Percentiles rank a stretch among this genome's conserved stretches.
phyloP scores from a whole-genome alignment of 2,797 vertebrate species.

The Pipistrellus pygmaeus region DNA sequence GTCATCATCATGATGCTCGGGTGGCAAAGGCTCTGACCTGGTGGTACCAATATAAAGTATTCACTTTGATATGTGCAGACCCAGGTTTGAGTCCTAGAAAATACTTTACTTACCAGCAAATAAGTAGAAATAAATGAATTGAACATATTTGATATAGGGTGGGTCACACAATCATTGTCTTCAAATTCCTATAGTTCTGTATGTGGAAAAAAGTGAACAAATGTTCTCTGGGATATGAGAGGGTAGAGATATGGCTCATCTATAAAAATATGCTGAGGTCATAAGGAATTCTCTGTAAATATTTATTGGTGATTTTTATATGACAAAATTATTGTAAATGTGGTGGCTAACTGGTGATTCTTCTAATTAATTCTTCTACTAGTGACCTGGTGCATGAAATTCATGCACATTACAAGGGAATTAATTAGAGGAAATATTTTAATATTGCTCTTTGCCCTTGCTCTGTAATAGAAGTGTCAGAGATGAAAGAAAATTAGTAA shows the following conservation, averaged over 20 bases:
- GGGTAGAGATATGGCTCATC: background rate
- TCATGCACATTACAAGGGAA: too few relatives aligned
- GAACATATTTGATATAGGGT: background rate
- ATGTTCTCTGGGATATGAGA: background rate
- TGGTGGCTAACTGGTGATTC: background rate
- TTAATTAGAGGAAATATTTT: too few relatives aligned
- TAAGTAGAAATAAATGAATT: background rate
- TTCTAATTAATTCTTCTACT: background rate
- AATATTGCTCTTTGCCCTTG: too few relatives aligned
- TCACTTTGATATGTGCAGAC: background rate
- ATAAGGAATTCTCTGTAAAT: background rate
- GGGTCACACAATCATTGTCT: background rate
- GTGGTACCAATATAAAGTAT: too few relatives aligned
- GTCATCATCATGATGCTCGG: background rate
- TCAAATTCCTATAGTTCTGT: background rate
- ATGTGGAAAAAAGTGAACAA: conserved; percentile 13
- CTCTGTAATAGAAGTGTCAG: too few relatives aligned
- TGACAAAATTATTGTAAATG: background rate
- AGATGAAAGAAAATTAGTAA: too few relatives aligned
- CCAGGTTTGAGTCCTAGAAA: background rate
- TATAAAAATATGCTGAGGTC: background rate
- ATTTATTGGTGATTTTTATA: background rate
- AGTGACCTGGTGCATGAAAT: too few relatives aligned
- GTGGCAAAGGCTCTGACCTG: background rate
- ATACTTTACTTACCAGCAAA: background rate